Base-by-base conservation (phyloP, 2,113 vertebrate genomes). In the Paracanthobrama guichenoti region DNA sequence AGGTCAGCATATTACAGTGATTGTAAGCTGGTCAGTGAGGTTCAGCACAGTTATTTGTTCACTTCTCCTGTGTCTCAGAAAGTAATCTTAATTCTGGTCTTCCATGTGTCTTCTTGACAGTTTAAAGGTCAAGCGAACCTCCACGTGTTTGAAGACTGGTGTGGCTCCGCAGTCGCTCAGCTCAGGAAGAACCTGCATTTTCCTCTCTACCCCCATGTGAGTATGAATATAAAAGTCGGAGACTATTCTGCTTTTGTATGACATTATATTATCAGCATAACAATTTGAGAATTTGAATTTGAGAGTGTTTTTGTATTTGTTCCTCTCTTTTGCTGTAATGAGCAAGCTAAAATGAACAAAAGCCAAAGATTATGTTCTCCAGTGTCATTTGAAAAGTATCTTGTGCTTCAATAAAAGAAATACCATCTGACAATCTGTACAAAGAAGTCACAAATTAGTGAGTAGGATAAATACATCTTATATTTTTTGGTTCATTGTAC, bases 131-230 rank as follows among this genome's bases (percentile, higher is more conserved):
- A 96, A 88, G 97, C 94, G 6, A 99, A 99, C 92, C 93, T 99
- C 83, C 98, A 99, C 0, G 98, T 99, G 83, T 99, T 99, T 1
- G 98, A 99, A 88, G 98, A 99, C 92, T 99, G 98, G 98, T 99
- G 98, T 0, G 98, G 98, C 0, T 97, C 97, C 4, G 96, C 98
- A 0, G 89, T 98, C 77, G 90, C 94, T 88, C 96, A 97, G 79
- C 95, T 99, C 86, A 92, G 97, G 89, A 96, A 96, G 92, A 98
- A 99, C 88, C 95, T 99, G 26, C 98, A 99, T 89, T 99, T 98
- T 78, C 98, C 98, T 0, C 96, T 99, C 24, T 99, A 96, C 84
- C 98, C 98, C 6, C 98, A 99, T 0, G 98, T 99, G 91, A 98
- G 98, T 96, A 90, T 62, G 18, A 57, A 50, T 53, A 18, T 35